Base-by-base conservation (phyloP, 2,797 vertebrate species). In the Linurgus olivaceus region DNA sequence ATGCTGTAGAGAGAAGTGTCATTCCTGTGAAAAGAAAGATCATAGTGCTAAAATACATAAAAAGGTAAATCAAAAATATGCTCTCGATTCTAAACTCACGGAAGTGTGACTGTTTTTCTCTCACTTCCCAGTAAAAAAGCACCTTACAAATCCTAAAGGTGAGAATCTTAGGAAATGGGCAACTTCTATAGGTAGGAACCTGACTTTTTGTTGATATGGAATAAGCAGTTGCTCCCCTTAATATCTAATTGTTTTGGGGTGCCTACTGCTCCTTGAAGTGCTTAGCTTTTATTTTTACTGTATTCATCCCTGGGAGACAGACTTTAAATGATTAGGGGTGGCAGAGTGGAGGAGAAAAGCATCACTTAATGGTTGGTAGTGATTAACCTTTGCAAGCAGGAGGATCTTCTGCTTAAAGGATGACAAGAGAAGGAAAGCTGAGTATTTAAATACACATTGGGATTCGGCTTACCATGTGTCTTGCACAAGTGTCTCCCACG, bases 361-460 rank as follows among this genome's bases (percentile, higher is more conserved):
- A 54, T 87, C 48, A 9, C 55, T 76, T 81, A 65, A 77, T 8
- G 7, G 28, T 66, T 88, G 79, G 16, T 76, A 71, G 75, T 57
- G 91, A 92, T 94, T 91, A 91, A 37, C 50, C 33, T 94, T 70
- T 95, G 71, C 67, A 85, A 57, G 40, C 28, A 94, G 65, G 77
- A 90, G 73, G 51, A 94, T 90, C 66, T 81, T 78, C 55, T 82
- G 55, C 90, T 86, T 85, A 94, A 82, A 71, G 59, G 80, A 79
- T 82, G 67, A 81, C 63, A 78, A 10, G 38, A 55, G 68, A 84
- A 81, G 58, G 51, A 78, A 84, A 48, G 58, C 40, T 33, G 45
- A 50, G 24, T 52, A 76, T 90, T 90, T 92, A 95, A 94, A 75
- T 83, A 61, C 21, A 48, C 55, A 23, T 23, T 70, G 62, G 50